A percentile compares a stretch with the other conserved stretches of the same genome.
Evolutionary conservation across 2,888 invertebrate genomes (phyloP).

Genomic region (Ischnus inquisitorius): DNA sequence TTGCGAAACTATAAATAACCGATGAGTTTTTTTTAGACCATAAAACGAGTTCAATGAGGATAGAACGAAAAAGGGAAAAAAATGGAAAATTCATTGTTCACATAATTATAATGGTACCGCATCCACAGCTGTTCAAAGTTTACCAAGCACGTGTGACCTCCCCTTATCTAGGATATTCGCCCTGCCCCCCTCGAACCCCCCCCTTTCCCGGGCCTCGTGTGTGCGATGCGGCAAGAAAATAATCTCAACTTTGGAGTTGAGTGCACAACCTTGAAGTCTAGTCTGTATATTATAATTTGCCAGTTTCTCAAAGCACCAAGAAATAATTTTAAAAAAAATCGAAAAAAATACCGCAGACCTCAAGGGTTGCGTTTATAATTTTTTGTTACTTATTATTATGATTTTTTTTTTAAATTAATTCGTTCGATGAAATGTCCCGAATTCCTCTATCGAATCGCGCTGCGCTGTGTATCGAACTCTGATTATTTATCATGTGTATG

Average conservation of each 20-base stretch:
- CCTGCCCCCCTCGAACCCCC: neutral
- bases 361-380: conserved; percentile 8
- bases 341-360: neutral
- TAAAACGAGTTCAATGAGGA: conserved; percentile 21
- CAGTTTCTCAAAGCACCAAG: neutral
- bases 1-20: conserved; percentile 13
- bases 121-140: conserved; percentile 65
- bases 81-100: conserved; percentile 26
- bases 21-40: conserved; percentile 41
- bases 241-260: conserved; percentile 55
- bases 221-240: conserved; percentile 60
- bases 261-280: conserved; percentile 53
- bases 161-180: conserved; percentile 65
- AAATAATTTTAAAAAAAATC: neutral
- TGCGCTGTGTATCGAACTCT: conserved; percentile 12
- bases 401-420: conserved; percentile 24
- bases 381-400: too few species aligned
- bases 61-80: conserved; percentile 26
- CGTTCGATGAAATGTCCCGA: conserved; percentile 11
- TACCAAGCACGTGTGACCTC: conserved; percentile 68
- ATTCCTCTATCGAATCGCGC: conserved; percentile 20
- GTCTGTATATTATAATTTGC: conserved; percentile 38
- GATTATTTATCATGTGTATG: conserved; percentile 32
- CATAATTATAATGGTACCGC: conserved; percentile 25
- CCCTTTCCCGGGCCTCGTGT: too few species aligned